Evolutionary conservation across 2,797 vertebrate genomes (phyloP).

Genomic region (Karalla daura): DNA sequence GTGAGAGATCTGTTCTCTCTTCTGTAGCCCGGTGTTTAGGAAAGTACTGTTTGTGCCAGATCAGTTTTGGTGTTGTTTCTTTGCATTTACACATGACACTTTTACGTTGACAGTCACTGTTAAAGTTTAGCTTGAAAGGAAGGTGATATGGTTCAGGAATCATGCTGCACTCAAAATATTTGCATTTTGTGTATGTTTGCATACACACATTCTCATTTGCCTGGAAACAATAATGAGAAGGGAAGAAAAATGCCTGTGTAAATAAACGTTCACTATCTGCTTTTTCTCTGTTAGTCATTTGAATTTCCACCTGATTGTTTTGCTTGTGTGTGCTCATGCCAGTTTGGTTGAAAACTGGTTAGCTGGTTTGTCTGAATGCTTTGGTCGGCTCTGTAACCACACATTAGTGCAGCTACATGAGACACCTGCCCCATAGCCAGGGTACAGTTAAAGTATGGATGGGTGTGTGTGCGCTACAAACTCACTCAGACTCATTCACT

Average conservation of each 20-base stretch:
- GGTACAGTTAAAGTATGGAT: not conserved
- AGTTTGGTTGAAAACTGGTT: conserved; percentile 18
- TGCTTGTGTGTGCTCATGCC: not conserved
- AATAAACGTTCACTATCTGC: not conserved
- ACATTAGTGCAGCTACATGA: not conserved
- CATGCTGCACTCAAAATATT: not conserved
- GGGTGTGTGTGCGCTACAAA: not conserved
- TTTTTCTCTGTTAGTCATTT: not conserved
- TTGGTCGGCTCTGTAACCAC: conserved; percentile 15
- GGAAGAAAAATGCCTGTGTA: not conserved
- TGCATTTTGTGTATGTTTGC: not conserved
- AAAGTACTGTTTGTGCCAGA: conserved; percentile 41
- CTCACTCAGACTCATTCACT: not conserved
- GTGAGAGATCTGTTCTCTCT: conserved; percentile 11
- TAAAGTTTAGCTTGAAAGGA: not conserved
- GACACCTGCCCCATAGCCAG: not conserved
- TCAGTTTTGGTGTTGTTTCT: conserved; percentile 21
- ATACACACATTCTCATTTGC: not conserved
- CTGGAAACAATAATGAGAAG: not conserved
- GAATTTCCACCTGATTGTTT: not conserved
- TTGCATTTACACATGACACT: not conserved
- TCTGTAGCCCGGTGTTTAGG: conserved; percentile 6
- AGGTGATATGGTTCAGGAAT: not conserved
- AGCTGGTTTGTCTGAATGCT: conserved; percentile 7
- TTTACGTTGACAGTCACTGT: not conserved